Percentiles rank a stretch among this genome's conserved stretches.
Conservation (phyloP, 2,113 vertebrate genomes). For the Anseranas semipalmata region DNA sequence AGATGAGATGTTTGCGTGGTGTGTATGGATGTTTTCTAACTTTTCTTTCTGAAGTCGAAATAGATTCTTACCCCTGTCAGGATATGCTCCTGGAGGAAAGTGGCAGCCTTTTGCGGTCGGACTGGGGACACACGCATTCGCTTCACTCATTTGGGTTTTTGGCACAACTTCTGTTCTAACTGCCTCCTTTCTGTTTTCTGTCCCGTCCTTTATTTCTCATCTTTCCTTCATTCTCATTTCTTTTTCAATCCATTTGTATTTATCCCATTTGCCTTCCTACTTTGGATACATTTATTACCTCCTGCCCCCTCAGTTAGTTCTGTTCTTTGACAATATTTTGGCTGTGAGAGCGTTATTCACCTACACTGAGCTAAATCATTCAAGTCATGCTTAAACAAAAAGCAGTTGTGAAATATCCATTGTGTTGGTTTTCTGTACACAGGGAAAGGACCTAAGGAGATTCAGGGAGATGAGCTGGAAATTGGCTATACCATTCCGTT, state of each 20-base stretch:
- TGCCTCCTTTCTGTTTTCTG: not conserved
- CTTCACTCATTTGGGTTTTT: not conserved
- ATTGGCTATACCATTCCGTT: not conserved
- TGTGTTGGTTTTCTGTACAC: not conserved
- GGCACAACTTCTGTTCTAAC: not conserved
- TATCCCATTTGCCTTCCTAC: not conserved
- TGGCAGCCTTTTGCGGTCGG: not conserved
- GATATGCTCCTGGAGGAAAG: not conserved
- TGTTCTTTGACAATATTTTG: not conserved
- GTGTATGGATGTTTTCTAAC: not conserved
- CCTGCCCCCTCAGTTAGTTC: not conserved
- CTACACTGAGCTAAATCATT: not conserved
- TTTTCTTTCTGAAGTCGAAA: slow-evolving; percentile 20
- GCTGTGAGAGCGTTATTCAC: not conserved
- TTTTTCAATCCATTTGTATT: not conserved
- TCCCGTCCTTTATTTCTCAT: not conserved
- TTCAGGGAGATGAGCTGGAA: not conserved
- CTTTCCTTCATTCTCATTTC: not conserved
- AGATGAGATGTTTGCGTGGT: not conserved
- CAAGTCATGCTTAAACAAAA: not conserved
- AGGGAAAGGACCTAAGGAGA: not conserved
- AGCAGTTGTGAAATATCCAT: not conserved
- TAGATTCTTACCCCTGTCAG: not conserved
- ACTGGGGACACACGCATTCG: not conserved
- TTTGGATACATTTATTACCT: not conserved